Base-by-base conservation (phyloP, 2,113 vertebrate species). In the Ornithorhynchus anatinus region DNA sequence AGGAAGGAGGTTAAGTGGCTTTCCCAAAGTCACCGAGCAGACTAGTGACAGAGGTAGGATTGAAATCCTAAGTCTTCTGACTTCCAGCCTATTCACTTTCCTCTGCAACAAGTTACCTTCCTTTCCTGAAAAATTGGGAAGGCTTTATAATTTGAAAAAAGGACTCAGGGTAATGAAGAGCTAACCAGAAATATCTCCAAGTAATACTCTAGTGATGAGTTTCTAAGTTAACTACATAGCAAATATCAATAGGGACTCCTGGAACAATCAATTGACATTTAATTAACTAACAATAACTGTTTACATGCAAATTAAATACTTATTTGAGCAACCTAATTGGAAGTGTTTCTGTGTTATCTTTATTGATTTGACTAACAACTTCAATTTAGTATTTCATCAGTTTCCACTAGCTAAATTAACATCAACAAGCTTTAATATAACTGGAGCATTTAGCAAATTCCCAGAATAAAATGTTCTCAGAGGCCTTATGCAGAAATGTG, bases 261-360 rank as follows among this genome's bases (percentile, higher is more conserved):
- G 37, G 23, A 83, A 57, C 31, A 76, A 73, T 35, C 33, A 62
- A 6, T 19, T 45, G 58, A 36, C 19, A 61, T 73, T 80, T 75
- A 74, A 72, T 75, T 75, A 75, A 61, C 45, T 61, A 66, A 58
- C 8, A 77, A 64, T 42, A 71, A 45, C 44, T 53, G 11, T 56
- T 86, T 68, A 68, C 13, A 42, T 64, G 31, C 38, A 81, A 72
- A 85, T 88, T 72, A 76, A 70, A 43, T 56, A 75, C 10, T 73
- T 47, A 50, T 17, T 31, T 7, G n/a, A 74, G 42, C 27, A 4
- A 61, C 22, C 36, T 42, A 43, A 69, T 73, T 65, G 70, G 23
- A 81, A 66, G 9, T 60, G 15, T 45, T 79, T 58, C 22, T 15
- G 16, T 37, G 14, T 20, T 70, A 35, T 27, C 56, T 69, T 59